phyloP scores from a whole-genome alignment of 2,113 vertebrate genomes.

The Myotis davidii region DNA sequence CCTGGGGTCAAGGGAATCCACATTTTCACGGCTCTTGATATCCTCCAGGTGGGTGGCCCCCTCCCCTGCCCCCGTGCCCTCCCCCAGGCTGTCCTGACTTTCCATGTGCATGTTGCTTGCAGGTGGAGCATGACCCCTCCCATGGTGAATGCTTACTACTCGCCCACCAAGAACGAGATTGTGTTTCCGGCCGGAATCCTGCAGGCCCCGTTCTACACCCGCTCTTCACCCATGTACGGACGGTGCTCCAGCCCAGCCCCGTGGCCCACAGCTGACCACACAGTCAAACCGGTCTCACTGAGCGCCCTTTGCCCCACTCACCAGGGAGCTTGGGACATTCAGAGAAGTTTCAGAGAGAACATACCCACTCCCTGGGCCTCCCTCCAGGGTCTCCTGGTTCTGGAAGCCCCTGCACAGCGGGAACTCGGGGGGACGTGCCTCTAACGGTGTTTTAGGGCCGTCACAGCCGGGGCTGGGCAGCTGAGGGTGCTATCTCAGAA shows the following conservation, averaged over 20 bases:
- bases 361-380: neutral
- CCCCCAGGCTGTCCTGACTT: fast-evolving
- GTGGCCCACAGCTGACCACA: neutral
- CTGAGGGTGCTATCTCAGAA: neutral
- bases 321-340: neutral
- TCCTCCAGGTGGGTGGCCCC: neutral
- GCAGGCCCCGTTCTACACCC: conserved; percentile 95
- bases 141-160: conserved; percentile 97
- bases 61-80: fast-evolving
- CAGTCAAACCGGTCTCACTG: neutral
- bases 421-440: neutral
- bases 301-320: neutral
- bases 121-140: conserved; percentile 99
- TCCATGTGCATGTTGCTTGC: neutral
- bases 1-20: neutral
- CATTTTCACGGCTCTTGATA: too few relatives aligned
- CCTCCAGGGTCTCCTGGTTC: neutral
- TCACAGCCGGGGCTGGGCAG: neutral
- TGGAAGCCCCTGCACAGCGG: too few relatives aligned
- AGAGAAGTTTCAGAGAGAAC: neutral
- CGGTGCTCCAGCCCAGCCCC: neutral
- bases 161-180: conserved; percentile 98
- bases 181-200: conserved; percentile 97
- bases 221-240: conserved; percentile 93
- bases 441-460: neutral